Base-by-base conservation (phyloP, 1,140 invertebrate species). In the Pygmarrhopalites habei region DNA sequence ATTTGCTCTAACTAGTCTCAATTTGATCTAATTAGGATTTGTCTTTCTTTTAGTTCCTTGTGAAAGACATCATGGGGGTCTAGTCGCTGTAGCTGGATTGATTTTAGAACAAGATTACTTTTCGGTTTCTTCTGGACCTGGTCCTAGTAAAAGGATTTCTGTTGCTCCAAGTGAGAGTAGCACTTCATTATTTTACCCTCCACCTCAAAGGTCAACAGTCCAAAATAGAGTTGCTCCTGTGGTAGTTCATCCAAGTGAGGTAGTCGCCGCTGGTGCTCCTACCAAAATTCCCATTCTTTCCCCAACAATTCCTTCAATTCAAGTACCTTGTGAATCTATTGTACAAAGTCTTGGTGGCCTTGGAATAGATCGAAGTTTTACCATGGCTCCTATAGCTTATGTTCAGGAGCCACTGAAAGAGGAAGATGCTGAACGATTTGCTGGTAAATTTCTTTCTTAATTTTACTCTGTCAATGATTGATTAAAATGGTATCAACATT, bases 11-110 rank as follows among this genome's bases (percentile, higher is more conserved):
- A n/a, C n/a, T n/a, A n/a, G n/a, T n/a, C n/a, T n/a, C n/a, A n/a
- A n/a, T n/a, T n/a, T n/a, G n/a, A n/a, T n/a, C n/a, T n/a, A n/a
- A n/a, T n/a, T n/a, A n/a, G n/a, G n/a, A n/a, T n/a, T n/a, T n/a
- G n/a, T n/a, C n/a, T n/a, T n/a, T n/a, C n/a, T n/a, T n/a, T n/a
- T n/a, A n/a, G n/a, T 84, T 71, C 73, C 72, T 32, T 78, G 82
- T 21, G 75, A 77, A 69, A 75, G 77, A 21, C 77, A 79, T 60
- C 80, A 82, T 75, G 82, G 82, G 0, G 79, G 82, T 3, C 72
- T 83, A 15, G 79, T 83, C n/a, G 81, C 82, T 17, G 73, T 81
- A 2, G 74, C 77, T 30, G 80, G 78, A 15, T 71, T 82, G 4
- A 76, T 82, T 55, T 78, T 78, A 70, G 79, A 77, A 62, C 74